Conservation (phyloP, 37 sponge, comb jelly and placozoan species). For the Hexactinellida sp. region DNA sequence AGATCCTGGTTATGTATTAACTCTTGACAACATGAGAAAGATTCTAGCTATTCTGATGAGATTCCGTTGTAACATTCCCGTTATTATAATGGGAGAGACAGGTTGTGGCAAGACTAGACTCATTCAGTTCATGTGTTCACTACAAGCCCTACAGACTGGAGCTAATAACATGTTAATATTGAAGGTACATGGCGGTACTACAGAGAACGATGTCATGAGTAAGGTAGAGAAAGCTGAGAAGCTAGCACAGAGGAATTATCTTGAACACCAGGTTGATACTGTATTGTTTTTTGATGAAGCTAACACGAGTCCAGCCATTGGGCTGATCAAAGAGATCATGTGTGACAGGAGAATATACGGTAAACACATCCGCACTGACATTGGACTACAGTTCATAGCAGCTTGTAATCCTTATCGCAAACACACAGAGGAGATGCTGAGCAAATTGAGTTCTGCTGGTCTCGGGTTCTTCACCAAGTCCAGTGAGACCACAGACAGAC, state of each 20-base stretch:
- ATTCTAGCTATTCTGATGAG: conserved; percentile 15
- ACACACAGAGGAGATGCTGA: not conserved
- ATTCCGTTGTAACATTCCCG: conserved; percentile 71
- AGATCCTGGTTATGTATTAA: conserved; percentile 14
- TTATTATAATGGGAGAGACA: conserved; percentile 95
- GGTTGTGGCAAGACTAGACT: conserved; percentile 95
- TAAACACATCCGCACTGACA: conserved; percentile 35
- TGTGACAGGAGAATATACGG: conserved; percentile 82
- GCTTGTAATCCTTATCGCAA: conserved; percentile 85
- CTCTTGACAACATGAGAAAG: not conserved
- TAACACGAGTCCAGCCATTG: conserved; percentile 86
- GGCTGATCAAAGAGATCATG: conserved; percentile 96
- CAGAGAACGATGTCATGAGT: conserved; percentile 34
- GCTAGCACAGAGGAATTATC: conserved; percentile 33
- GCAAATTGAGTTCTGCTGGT: conserved; percentile 2
- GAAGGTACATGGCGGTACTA: conserved; percentile 75
- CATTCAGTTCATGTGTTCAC: conserved; percentile 80
- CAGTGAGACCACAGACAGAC: conserved; percentile 1
- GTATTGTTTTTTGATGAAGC: conserved; percentile 98
- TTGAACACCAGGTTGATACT: conserved; percentile 32
- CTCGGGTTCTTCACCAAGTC: not conserved
- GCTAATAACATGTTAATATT: conserved; percentile 50
- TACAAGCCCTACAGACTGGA: conserved; percentile 26
- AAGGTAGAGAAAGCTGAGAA: conserved; percentile 38
- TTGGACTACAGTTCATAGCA: conserved; percentile 74